Conservation (phyloP, 2,797 vertebrate genomes). For the Phoeniculus purpureus region DNA sequence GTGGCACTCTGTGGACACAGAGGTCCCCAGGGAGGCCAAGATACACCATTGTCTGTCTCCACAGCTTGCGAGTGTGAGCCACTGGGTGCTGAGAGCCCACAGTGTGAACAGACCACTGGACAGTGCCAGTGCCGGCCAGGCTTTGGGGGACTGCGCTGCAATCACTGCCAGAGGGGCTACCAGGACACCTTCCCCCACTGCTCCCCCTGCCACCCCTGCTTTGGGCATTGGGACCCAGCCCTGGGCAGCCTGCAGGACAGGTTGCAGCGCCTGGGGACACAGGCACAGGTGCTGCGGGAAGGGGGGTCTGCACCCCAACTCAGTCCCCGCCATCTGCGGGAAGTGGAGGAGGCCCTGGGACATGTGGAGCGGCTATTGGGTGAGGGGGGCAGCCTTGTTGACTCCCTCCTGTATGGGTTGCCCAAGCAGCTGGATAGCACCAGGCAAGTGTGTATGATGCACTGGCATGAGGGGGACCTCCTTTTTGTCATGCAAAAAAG, state of each 20-base stretch:
- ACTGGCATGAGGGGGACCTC: neutral
- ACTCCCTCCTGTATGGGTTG: constrained; percentile 72
- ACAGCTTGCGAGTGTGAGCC: constrained; percentile 86
- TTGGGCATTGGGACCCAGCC: constrained; percentile 81
- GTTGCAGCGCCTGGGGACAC: constrained; percentile 72
- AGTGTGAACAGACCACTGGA: constrained; percentile 82
- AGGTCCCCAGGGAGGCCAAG: neutral
- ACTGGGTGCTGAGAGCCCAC: constrained; percentile 76
- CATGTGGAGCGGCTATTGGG: constrained; percentile 75
- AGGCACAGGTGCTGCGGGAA: constrained; percentile 71
- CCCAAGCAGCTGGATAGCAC: constrained; percentile 78
- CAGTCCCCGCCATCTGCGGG: constrained; percentile 69
- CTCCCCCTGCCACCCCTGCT: constrained; percentile 85
- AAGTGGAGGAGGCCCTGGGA: constrained; percentile 79
- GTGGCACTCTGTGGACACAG: neutral
- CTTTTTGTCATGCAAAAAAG: neutral
- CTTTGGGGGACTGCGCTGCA: constrained; percentile 77
- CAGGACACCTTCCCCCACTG: constrained; percentile 84
- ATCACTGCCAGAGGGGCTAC: constrained; percentile 84
- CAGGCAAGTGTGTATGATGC: constrained; percentile 73
- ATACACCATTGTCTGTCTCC: neutral
- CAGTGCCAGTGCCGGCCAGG: constrained; percentile 81
- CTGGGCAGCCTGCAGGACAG: constrained; percentile 74
- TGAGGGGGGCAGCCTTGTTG: constrained; percentile 22
- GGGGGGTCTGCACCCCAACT: constrained; percentile 45